Base-by-base conservation (phyloP, 2,113 vertebrate species). In the Argyrosomus japonicus region DNA sequence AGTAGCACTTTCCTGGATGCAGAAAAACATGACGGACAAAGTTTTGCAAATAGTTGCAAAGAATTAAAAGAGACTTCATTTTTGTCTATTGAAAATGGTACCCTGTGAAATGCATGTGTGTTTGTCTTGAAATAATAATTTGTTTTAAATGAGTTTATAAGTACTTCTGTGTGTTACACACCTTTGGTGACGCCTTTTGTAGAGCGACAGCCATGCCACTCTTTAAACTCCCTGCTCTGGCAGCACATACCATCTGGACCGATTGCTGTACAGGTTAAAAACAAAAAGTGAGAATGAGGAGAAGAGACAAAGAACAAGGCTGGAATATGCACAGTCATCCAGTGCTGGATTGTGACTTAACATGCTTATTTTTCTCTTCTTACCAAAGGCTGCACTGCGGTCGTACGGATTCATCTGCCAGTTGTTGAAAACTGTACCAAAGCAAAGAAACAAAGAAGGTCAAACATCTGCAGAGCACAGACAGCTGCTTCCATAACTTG, bases 381-480 rank as follows among this genome's bases (percentile, higher is more conserved):
- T 93, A 99, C 98, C 98, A 88, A 99, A 99, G 68, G 98, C 98
- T 83, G 96, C 56, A 75, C 97, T 97, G 95, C 98, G 96, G 53
- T 99, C 98, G 80, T 99, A 99, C 0, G 98, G 98, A 88, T 99
- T 99, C 98, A 99, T 99, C 72, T 99, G 98, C 98, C 98, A 99
- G 83, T 95, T 99, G 95, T 97, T 99, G 78, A 99, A 96, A 71
- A 99, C 98, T 99, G 77, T 77, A 64, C 58, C 2, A 68, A 9
- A 50, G 23, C 2, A 64, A 64, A 73, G 13, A 58, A 60, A 18
- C 19, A 57, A 29, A 68, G 27, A 3, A 48, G 21, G 7, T 83
- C 7, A 74, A 56, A 68, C 0, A 4, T 25, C 18, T 69, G 15
- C 40, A 68, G 14, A 58, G 12, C 32, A 72, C 27, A 25, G 2